These are phyloP conservation scores for Sphenopsis melanotis DNA, from an alignment of 2,797 vertebrate genomes.

Conservation along the genomic window DNA sequence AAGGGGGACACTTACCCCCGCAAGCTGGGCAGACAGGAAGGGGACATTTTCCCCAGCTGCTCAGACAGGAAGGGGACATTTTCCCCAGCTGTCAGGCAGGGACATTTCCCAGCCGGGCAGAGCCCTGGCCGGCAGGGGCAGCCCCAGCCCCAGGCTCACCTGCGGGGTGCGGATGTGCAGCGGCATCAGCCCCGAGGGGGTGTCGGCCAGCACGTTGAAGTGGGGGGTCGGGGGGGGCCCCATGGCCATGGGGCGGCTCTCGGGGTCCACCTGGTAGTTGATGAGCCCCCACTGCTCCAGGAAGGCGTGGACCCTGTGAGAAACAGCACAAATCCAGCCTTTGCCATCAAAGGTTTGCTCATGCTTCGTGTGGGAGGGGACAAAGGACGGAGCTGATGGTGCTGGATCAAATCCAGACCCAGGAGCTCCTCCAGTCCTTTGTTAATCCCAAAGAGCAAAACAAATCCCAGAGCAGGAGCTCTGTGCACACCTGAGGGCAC, in stretches of 20 bases:
- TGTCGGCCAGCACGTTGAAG: constrained; percentile 94
- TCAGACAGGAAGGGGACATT: too few relatives aligned
- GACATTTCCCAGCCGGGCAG: too few relatives aligned
- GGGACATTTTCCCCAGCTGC: too few relatives aligned
- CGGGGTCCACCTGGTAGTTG: constrained; percentile 96
- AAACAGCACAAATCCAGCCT: rapidly evolving
- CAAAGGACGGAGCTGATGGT: not conserved
- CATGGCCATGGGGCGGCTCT: constrained; percentile 94
- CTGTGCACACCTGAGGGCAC: not conserved
- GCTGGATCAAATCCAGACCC: not conserved
- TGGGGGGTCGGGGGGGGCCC: constrained; percentile 95
- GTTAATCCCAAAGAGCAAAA: not conserved
- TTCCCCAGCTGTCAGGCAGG: too few relatives aligned
- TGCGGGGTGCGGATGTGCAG: constrained; percentile 91
- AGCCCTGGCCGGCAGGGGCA: not conserved
- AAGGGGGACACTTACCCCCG: too few relatives aligned
- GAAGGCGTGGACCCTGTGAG: constrained; percentile 89
- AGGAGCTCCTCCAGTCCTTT: not conserved
- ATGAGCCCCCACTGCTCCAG: constrained; percentile 98
- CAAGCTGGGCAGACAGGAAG: too few relatives aligned
- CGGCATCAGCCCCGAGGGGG: constrained; percentile 92
- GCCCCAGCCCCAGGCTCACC: constrained; percentile 66
- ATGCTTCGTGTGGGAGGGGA: rapidly evolving
- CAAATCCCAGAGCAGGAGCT: rapidly evolving
- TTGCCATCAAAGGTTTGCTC: rapidly evolving